These are phyloP conservation scores for Cyprinodon brontotheroides DNA, from an alignment of 2,113 vertebrate species.

Conservation along the genomic window DNA sequence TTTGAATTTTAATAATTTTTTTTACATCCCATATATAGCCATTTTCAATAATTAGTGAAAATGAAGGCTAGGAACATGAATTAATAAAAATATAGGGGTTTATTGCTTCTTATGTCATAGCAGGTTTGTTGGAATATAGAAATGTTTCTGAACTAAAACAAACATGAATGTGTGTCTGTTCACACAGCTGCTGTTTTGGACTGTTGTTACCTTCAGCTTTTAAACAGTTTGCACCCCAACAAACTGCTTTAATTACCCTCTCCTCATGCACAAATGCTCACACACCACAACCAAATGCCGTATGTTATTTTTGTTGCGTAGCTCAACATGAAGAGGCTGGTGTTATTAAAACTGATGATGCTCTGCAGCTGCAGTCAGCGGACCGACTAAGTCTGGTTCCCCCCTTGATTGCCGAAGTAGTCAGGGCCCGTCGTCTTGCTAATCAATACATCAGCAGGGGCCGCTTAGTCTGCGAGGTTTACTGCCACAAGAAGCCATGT, in stretches of 20 bases:
- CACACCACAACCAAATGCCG: constrained; percentile 2
- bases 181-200: background rate
- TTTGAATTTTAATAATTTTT: no score
- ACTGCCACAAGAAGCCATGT: constrained; percentile 20
- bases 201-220: background rate
- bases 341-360: background rate
- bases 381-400: constrained; percentile 35
- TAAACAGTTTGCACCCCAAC: constrained; percentile 6
- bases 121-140: background rate
- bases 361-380: constrained; percentile 41
- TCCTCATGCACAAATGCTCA: constrained; percentile 5
- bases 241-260: constrained; percentile 38
- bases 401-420: constrained; percentile 52
- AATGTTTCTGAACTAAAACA: constrained; percentile 10
- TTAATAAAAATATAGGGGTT: no score
- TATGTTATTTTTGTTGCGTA: constrained; percentile 33
- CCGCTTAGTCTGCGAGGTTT: constrained; percentile 3
- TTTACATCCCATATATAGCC: no score
- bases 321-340: constrained; percentile 27
- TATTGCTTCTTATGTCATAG: background rate
- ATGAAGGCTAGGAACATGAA: no score
- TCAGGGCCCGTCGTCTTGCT: constrained; percentile 33
- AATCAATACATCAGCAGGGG: constrained; percentile 47
- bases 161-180: background rate
- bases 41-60: no score